These are phyloP conservation scores for Diadegma fenestrale DNA, from an alignment of 2,888 invertebrate genomes.

Conservation along the genomic window DNA sequence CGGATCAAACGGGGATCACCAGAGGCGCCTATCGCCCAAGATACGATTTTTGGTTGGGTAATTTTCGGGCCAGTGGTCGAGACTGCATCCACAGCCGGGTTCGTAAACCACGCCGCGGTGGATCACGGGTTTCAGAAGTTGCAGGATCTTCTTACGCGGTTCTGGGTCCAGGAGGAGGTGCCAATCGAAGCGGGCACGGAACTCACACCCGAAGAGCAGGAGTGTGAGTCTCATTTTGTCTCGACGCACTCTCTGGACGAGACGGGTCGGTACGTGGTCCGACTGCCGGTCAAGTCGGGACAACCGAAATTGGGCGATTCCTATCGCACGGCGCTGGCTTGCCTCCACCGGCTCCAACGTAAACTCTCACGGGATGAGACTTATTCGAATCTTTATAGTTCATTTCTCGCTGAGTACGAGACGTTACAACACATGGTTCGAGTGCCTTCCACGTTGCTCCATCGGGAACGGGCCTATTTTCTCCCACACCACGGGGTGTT, in stretches of 20 bases:
- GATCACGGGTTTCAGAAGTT: slow-evolving; percentile 32
- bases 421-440: slow-evolving; percentile 12
- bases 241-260: slow-evolving; percentile 22
- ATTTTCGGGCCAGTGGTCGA: too few relatives aligned
- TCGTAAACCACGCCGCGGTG: slow-evolving; percentile 20
- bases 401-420: slow-evolving; percentile 46
- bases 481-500: slow-evolving; percentile 40
- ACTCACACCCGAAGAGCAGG: slow-evolving; percentile 33
- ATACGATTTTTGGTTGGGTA: too few relatives aligned
- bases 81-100: too few relatives aligned
- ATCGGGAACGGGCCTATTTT: neutral
- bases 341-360: slow-evolving; percentile 15
- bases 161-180: slow-evolving; percentile 50
- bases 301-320: slow-evolving; percentile 15
- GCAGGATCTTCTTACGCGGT: slow-evolving; percentile 35
- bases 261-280: slow-evolving; percentile 26
- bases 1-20: too few relatives aligned
- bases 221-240: slow-evolving; percentile 46
- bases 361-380: slow-evolving; percentile 16
- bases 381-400: slow-evolving; percentile 17
- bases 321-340: neutral
- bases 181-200: neutral
- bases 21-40: too few relatives aligned
- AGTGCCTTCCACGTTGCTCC: neutral
- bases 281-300: slow-evolving; percentile 18